Evolutionary conservation across 2,797 vertebrate genomes (phyloP), one percentile per base, ranked within the genome.

Genomic region (Luscinia megarhynchos): DNA sequence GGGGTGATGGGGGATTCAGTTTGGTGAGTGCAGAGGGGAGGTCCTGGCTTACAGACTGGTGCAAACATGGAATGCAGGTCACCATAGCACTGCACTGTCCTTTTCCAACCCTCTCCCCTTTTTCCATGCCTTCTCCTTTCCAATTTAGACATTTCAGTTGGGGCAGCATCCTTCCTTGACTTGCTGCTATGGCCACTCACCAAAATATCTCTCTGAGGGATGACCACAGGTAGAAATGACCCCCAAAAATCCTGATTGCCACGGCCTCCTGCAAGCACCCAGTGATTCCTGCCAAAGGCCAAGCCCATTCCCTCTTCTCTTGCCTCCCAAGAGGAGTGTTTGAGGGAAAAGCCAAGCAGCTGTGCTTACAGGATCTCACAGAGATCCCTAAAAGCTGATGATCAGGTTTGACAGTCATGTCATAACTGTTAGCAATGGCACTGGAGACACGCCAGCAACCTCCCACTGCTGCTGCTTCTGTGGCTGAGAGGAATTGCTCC

Each of bases 321-420:
- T 67, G 26, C 85, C 43, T 90, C 83, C 75, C 75, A 81, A 69
- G 74, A 82, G 51, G 59, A 27, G 45, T 5, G 12, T 40, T 85
- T 48, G 55, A 89, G 77, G 70, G 73, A 34, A 74, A 75, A 90
- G 64, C 53, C 92, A 78, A 89, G 36, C 88, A 93, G 84, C 79
- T 95, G 94, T 73, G 73, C 84, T 78, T 80, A 69, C 69, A 86
- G 59, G 34, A 80, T 78, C 87, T 87, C 70, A 13, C 83, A 74
- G 95, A 96, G 96, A 88, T 87, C 84, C 85, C 89, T 74, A 87
- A 94, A 87, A 91, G 58, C 87, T 73, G 91, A 86, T 94, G 95
- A 96, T 91, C 84, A 95, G 91, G 76, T 92, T 95, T 96, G 96
- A 97, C 96, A 95, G 89, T 83, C 82, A 11, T 80, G 94, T 94